Percentiles rank a stretch among this genome's conserved stretches.
Conservation (phyloP, 2,888 invertebrate genomes). For the Drosophila emarginata region DNA sequence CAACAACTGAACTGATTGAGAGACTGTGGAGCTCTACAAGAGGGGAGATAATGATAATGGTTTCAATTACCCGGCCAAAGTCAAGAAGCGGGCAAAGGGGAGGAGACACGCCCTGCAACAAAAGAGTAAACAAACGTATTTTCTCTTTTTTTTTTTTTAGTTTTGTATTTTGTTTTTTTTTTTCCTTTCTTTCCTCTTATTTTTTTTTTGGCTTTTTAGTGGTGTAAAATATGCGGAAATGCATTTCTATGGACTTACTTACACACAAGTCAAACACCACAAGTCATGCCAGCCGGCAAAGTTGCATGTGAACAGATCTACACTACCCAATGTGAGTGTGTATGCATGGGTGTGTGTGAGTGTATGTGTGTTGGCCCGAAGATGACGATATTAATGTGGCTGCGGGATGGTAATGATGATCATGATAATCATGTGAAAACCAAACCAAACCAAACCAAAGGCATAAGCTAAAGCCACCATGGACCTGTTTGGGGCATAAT, state of each 20-base stretch:
- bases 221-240: conserved; percentile 79
- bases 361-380: conserved; percentile 64
- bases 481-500: conserved; percentile 73
- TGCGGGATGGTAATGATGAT: conserved; percentile 71
- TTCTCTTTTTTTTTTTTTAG: conserved; percentile 15
- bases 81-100: background rate
- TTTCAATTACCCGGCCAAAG: conserved; percentile 64
- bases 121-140: conserved; percentile 71
- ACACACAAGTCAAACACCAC: conserved; percentile 64
- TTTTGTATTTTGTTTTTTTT: background rate
- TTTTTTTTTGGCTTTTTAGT: conserved; percentile 70
- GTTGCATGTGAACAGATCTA: conserved; percentile 63
- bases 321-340: conserved; percentile 16
- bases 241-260: conserved; percentile 76
- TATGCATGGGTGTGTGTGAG: conserved; percentile 32
- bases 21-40: conserved; percentile 39
- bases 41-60: conserved; percentile 69
- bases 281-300: conserved; percentile 69
- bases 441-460: conserved; percentile 65
- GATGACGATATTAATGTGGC: conserved; percentile 77
- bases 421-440: conserved; percentile 76
- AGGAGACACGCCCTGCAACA: conserved; percentile 53
- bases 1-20: conserved; percentile 51
- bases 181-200: conserved; percentile 12
- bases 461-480: conserved; percentile 38